Evolutionary conservation across 2,797 vertebrate genomes (phyloP), one percentile per base, ranked within the genome.

Genomic region (Dipus sagitta): DNA sequence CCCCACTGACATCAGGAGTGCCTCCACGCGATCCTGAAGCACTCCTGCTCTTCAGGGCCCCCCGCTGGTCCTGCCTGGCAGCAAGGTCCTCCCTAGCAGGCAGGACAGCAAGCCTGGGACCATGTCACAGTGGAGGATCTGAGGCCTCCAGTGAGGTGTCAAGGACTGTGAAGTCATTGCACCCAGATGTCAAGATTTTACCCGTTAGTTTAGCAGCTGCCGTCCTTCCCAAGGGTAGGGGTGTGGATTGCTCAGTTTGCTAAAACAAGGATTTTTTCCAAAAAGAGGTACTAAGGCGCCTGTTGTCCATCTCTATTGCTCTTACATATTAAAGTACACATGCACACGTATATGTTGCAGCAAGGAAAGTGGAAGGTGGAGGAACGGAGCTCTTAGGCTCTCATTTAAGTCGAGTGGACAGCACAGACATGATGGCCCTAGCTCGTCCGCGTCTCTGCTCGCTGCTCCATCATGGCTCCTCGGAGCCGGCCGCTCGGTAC

Each of bases 151-250:
- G 30, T 18, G n/a, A 24, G 9, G 12, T 52, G 60, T 42, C 9
- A 42, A 77, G 30, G 28, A 2, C 10, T 2, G 2, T 2, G 24
- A 58, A 58, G 54, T 34, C 65, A 79, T 93, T 97, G 96, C 96
- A 95, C 52, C 38, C 38, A 23, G 11, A 18, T 1, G 6, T 24
- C 32, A 7, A 30, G 62, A 7, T 71, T 34, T 47, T 13, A 20
- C 32, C 58, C 71, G 11, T 74, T 13, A 26, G 34, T 32, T 13
- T 58, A 17, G 4, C 17, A 58, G 54, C 54, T 47, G 10, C 54
- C 54, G 15, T 58, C 65, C 26, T 23, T 3, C 6, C 9, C 15
- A 28, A 24, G 8, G 24, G 0, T 23, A 8, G 38, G n/a, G 64
- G 68, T 65, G 6, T 30, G 3, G 1, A 3, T 7, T 72, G 58